A percentile compares a stretch with the other conserved stretches of the same genome.
Conservation (phyloP, 2,888 invertebrate species). For the Spodoptera exigua region DNA sequence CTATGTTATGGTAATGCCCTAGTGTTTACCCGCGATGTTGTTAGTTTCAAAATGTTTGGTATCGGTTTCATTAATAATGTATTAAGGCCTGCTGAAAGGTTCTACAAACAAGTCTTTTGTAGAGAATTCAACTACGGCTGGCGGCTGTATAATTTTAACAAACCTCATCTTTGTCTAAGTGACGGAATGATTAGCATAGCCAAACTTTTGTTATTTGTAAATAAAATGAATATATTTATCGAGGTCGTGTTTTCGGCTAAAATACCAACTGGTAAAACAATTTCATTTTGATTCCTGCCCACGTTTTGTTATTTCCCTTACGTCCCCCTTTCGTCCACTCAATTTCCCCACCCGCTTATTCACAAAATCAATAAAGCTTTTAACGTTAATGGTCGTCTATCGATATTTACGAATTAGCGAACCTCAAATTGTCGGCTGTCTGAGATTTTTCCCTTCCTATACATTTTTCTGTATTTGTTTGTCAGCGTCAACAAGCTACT, state of each 20-base stretch:
- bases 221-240: slow-evolving; percentile 15
- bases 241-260: slow-evolving; percentile 6
- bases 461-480: slow-evolving; percentile 9
- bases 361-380: slow-evolving; percentile 81
- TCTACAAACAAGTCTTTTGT: not conserved
- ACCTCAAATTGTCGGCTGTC: slow-evolving; percentile 21
- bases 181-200: not conserved
- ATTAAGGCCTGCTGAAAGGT: slow-evolving; percentile 1
- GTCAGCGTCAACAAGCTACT: slow-evolving; percentile 2
- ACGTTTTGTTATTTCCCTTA: slow-evolving; percentile 42
- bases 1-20: slow-evolving; percentile 12
- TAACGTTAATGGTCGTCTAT: slow-evolving; percentile 68
- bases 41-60: not conserved
- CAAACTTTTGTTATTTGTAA: slow-evolving; percentile 13
- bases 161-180: not conserved
- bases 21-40: not conserved
- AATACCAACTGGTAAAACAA: slow-evolving; percentile 33
- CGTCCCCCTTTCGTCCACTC: slow-evolving; percentile 42
- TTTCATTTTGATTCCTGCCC: slow-evolving; percentile 20
- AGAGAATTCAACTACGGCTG: not conserved
- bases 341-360: slow-evolving; percentile 56
- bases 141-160: not conserved
- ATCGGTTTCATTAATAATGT: slow-evolving; percentile 14
- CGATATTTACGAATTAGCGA: slow-evolving; percentile 40
- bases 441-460: slow-evolving; percentile 11